phyloP scores from a whole-genome alignment of 2,888 invertebrate genomes.

The Diaphora mendica region DNA sequence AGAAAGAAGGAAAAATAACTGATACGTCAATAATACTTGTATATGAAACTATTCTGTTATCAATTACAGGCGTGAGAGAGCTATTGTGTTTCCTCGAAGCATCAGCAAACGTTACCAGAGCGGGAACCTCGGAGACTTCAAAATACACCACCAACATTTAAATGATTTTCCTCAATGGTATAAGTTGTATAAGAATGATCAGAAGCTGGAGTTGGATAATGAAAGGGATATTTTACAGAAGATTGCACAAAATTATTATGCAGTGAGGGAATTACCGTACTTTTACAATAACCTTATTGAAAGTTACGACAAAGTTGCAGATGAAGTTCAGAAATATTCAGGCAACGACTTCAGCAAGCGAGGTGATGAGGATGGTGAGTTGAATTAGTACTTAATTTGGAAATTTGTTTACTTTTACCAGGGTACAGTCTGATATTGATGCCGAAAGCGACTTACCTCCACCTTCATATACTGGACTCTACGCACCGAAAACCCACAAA shows the following conservation, averaged over 20 bases:
- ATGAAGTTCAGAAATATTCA: background rate
- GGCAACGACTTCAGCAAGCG: background rate
- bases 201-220: background rate
- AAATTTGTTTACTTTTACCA: too few species aligned
- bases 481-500: too few species aligned
- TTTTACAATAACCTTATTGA: background rate
- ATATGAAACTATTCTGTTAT: background rate
- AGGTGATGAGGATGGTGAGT: background rate
- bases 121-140: background rate
- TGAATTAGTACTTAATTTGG: background rate
- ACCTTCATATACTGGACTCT: too few species aligned
- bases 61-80: background rate
- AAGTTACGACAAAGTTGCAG: background rate
- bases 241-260: background rate
- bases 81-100: background rate
- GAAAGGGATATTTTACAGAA: background rate
- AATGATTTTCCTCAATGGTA: background rate
- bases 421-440: too few species aligned
- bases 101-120: background rate
- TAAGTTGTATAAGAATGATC: background rate
- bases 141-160: background rate
- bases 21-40: background rate
- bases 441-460: too few species aligned
- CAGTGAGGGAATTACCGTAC: background rate
- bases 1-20: background rate